Evolutionary conservation across 35 echinoderm and acorn worm genomes (phyloP).

Genomic region (Ptychodera flava): DNA sequence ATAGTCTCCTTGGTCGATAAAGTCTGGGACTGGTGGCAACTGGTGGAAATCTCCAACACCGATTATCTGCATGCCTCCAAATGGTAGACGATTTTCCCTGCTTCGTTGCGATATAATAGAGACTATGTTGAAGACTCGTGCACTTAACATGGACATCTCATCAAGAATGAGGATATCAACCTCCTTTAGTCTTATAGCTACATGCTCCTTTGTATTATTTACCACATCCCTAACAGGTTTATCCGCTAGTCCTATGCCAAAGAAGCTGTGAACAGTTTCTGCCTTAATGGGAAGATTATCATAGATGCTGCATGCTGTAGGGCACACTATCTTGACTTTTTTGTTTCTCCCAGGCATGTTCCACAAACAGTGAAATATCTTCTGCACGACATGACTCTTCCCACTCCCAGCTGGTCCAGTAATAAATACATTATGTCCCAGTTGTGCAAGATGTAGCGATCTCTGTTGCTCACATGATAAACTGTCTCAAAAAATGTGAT

Average conservation of each 20-base stretch:
- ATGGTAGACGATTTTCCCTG: too few relatives aligned
- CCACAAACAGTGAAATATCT: background rate
- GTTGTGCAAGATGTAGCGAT: background rate
- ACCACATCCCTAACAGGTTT: background rate
- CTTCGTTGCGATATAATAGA: too few relatives aligned
- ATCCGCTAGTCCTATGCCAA: background rate
- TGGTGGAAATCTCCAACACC: too few relatives aligned
- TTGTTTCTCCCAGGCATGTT: background rate
- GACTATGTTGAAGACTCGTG: background rate
- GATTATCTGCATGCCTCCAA: too few relatives aligned
- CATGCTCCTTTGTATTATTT: background rate
- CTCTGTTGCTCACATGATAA: background rate
- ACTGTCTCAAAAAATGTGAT: too few relatives aligned
- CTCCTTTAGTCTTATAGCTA: background rate
- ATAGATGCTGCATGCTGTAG: background rate
- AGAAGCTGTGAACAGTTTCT: background rate
- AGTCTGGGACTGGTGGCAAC: too few relatives aligned
- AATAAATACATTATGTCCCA: background rate
- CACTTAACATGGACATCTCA: background rate
- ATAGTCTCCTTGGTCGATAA: too few relatives aligned
- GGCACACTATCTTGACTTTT: background rate
- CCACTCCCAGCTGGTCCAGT: background rate
- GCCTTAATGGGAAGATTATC: background rate
- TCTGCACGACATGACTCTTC: background rate
- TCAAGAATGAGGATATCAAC: background rate